Evolutionary conservation across 2,888 invertebrate genomes (phyloP), one percentile per base, ranked within the genome.

Genomic region (Seira musarum): DNA sequence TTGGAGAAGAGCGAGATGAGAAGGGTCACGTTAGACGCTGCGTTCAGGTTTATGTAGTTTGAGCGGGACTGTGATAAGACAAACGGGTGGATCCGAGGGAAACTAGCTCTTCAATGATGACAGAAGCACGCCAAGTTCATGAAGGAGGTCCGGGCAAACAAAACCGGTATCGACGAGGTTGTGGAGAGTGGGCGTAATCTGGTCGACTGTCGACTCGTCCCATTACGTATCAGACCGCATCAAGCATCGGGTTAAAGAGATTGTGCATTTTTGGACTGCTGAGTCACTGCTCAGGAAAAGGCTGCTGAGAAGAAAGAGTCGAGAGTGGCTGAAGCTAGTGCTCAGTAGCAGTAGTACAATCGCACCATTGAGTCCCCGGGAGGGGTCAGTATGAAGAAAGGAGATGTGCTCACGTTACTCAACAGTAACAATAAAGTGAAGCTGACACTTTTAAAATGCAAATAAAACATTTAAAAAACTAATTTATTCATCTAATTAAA

Each of bases 341-440:
- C 98, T 86, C 99, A 99, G 89, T 99, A 99, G 89, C 97, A n/a
- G n/a, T n/a, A 98, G 89, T 99, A 98, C 91, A 99, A 99, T 90
- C 93, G 99, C 57, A 98, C 97, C 63, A 95, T 98, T 57, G 99
- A 99, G 97, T 0, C n/a, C n/a, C 99, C 99, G 0, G 92, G 99
- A 40, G 99, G 99, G 89, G 98, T 99, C 1, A 98, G 98, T 80
- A 99, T 99, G 97, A 99, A 99, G 91, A 97, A 99, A 88, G 98
- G 98, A 24, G 99, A 99, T 88, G 95, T 98, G 40, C 92, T 99
- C 81, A 98, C 98, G 0, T 92, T 99, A 6, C 92, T 99, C 81
- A 99, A 99, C 90, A 97, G 98, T 6, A 97, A 97, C 90, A 99
- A 99, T 90, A 99, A 99, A 92, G 60, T 94, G 93, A 88, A 81